Evolutionary conservation across 2,888 invertebrate genomes (phyloP).

Genomic region (Agonopterix arenella): DNA sequence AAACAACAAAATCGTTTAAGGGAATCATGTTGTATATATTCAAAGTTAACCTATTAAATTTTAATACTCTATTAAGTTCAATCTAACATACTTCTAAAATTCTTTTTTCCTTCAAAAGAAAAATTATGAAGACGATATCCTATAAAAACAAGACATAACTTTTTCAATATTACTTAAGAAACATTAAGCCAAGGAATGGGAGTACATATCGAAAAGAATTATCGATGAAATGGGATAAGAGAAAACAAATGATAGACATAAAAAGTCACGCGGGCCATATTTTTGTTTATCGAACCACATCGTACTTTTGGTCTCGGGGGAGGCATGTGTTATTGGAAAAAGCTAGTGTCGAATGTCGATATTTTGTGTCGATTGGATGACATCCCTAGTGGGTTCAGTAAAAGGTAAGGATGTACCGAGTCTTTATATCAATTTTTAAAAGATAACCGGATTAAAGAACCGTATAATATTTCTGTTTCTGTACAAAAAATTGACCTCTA

Average conservation of each 20-base stretch:
- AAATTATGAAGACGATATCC: neutral
- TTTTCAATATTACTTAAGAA: conserved; percentile 3
- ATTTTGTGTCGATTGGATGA: conserved; percentile 9
- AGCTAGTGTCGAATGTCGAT: conserved; percentile 1
- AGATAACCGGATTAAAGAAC: too few relatives aligned
- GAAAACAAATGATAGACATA: conserved; percentile 16
- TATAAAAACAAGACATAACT: conserved; percentile 1
- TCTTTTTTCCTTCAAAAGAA: too few relatives aligned
- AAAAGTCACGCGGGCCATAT: conserved; percentile 11
- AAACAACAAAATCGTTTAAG: too few relatives aligned
- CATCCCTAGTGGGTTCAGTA: conserved; percentile 3
- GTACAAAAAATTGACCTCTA: too few relatives aligned
- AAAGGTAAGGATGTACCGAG: too few relatives aligned
- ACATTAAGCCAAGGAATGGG: conserved; percentile 1
- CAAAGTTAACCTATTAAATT: too few relatives aligned
- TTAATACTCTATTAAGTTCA: too few relatives aligned
- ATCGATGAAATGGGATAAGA: conserved; percentile 26
- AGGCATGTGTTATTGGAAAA: neutral
- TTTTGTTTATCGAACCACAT: conserved; percentile 22
- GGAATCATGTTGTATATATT: too few relatives aligned
- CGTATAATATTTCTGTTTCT: too few relatives aligned
- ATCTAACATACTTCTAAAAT: too few relatives aligned
- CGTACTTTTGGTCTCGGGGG: neutral
- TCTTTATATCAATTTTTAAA: too few relatives aligned
- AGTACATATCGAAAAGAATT: conserved; percentile 4